phyloP scores from a whole-genome alignment of 2,113 vertebrate species.

The Sebastes schlegelii region DNA sequence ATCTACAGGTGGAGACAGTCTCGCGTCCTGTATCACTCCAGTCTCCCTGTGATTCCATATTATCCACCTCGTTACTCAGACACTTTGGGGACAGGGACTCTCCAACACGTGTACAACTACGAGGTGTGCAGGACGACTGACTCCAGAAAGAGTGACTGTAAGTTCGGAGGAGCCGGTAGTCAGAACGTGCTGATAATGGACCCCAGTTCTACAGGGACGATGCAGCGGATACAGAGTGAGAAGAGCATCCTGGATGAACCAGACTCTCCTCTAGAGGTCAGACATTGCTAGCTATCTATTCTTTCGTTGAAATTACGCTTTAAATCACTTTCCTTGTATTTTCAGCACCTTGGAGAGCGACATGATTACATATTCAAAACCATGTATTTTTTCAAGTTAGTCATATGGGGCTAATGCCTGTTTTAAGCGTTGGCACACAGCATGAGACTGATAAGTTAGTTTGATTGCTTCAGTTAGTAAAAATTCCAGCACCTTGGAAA shows the following conservation, averaged over 20 bases:
- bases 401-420: not conserved
- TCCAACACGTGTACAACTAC: too few relatives aligned
- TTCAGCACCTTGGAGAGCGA: slow-evolving; percentile 42
- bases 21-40: too few relatives aligned
- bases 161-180: too few relatives aligned
- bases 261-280: slow-evolving; percentile 48
- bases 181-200: too few relatives aligned
- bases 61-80: too few relatives aligned
- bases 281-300: slow-evolving; percentile 23
- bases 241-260: slow-evolving; percentile 56
- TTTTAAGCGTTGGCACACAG: fast-evolving
- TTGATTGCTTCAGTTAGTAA: not conserved
- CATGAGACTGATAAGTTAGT: fast-evolving
- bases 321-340: slow-evolving; percentile 32
- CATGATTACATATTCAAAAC: fast-evolving
- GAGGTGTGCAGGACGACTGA: too few relatives aligned
- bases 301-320: slow-evolving; percentile 40
- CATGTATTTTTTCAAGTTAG: not conserved
- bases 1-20: too few relatives aligned
- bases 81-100: too few relatives aligned
- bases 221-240: slow-evolving; percentile 47
- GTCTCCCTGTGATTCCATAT: too few relatives aligned
- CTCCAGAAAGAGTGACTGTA: too few relatives aligned
- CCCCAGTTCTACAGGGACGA: not conserved
- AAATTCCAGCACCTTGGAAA: slow-evolving; percentile 58